Percentiles rank a stretch among this genome's conserved stretches.
phyloP scores from a whole-genome alignment of 2,797 vertebrate genomes.

The Botia almorhae region DNA sequence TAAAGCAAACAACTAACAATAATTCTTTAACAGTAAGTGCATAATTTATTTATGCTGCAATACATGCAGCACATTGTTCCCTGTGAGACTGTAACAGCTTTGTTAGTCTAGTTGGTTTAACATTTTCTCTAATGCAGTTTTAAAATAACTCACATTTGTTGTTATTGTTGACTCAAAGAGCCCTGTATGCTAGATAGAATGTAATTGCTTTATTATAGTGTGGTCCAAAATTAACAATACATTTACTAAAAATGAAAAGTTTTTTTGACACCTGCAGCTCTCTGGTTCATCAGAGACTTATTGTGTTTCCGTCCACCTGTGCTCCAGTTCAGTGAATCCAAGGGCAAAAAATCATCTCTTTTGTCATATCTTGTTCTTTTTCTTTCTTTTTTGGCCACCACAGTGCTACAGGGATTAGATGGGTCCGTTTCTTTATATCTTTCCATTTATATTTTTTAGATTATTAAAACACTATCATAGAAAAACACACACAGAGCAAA shows the following conservation, averaged over 20 bases:
- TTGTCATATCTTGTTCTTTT: background rate
- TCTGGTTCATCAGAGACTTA: background rate
- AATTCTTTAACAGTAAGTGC: background rate
- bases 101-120: background rate
- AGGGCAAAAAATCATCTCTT: constrained; percentile 29
- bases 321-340: background rate
- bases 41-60: background rate
- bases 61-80: background rate
- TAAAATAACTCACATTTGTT: background rate
- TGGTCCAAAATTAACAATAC: background rate
- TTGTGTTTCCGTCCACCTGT: background rate
- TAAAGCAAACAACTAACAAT: background rate
- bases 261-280: background rate
- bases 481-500: constrained; percentile 45
- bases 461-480: constrained; percentile 62
- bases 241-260: too few relatives aligned
- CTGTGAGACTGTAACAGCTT: background rate
- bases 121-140: background rate
- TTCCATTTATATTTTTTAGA: background rate
- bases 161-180: background rate
- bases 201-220: background rate
- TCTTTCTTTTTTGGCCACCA: constrained; percentile 35
- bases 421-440: constrained; percentile 27
- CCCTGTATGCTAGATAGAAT: background rate
- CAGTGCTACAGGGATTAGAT: constrained; percentile 49